A percentile compares a stretch with the other conserved stretches of the same genome.
Evolutionary conservation across 2,113 vertebrate genomes (phyloP).

Genomic region (Brachypteracias leptosomus): DNA sequence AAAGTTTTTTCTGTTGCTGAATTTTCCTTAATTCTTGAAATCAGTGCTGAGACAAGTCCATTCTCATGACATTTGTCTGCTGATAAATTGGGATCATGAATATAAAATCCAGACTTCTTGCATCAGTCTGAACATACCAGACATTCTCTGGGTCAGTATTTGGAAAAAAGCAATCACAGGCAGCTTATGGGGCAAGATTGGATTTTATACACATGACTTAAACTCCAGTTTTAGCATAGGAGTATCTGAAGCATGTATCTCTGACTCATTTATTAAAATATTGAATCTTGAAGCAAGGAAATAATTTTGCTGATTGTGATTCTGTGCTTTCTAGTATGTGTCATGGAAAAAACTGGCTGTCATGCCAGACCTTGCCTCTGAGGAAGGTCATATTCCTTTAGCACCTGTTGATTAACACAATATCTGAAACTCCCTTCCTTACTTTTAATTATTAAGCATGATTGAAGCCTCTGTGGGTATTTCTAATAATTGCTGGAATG

Average conservation of each 20-base stretch:
- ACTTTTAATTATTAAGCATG: constrained; percentile 34
- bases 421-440: neutral
- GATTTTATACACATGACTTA: constrained; percentile 29
- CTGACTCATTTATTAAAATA: constrained; percentile 31
- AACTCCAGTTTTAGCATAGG: neutral
- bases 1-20: neutral
- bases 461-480: constrained; percentile 31
- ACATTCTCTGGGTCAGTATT: constrained; percentile 17
- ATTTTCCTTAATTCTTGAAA: neutral
- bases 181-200: neutral
- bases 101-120: constrained; percentile 38
- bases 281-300: constrained; percentile 3
- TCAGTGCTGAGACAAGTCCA: neutral
- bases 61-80: neutral
- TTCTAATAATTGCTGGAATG: constrained; percentile 38
- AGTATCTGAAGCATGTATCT: constrained; percentile 7
- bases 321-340: constrained; percentile 16
- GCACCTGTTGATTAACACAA: constrained; percentile 38
- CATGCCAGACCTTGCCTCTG: neutral
- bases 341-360: constrained; percentile 23
- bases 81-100: neutral
- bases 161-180: neutral
- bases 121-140: constrained; percentile 35
- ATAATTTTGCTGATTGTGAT: neutral
- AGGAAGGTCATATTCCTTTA: constrained; percentile 4